Percentiles rank a stretch among this genome's conserved stretches.
Conservation (phyloP, 1,140 invertebrate genomes). For the Leptonema lineaticorne region DNA sequence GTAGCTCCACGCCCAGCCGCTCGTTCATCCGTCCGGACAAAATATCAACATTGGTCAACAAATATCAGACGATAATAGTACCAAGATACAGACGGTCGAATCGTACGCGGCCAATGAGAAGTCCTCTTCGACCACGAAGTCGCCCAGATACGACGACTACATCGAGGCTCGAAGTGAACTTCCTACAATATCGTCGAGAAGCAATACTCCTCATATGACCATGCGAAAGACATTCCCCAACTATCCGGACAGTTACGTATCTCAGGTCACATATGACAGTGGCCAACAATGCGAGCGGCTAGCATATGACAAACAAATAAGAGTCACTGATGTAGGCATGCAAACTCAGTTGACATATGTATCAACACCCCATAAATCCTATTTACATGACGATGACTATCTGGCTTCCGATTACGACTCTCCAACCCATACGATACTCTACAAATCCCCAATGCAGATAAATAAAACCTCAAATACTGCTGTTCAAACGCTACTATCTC, state of each 20-base stretch:
- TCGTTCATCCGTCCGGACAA: conserved; percentile 9
- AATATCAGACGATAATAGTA: background rate
- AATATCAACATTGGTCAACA: background rate
- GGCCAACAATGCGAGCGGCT: background rate
- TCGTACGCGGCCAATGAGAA: background rate
- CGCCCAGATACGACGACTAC: background rate
- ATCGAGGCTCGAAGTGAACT: background rate
- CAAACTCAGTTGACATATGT: conserved; percentile 30
- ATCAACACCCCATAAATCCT: conserved; percentile 22
- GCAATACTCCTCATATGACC: conserved; percentile 24
- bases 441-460: background rate
- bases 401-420: conserved; percentile 13
- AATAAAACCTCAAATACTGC: conserved; percentile 1
- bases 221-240: conserved; percentile 13
- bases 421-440: conserved; percentile 4
- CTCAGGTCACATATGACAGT: background rate
- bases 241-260: background rate
- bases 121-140: background rate
- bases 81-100: background rate
- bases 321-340: conserved; percentile 22
- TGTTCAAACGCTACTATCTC: conserved; percentile 1
- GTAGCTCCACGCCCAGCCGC: conserved; percentile 33
- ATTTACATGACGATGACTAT: conserved; percentile 17
- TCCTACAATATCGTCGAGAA: conserved; percentile 14
- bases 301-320: conserved; percentile 5